Evolutionary conservation across 2,113 vertebrate species (phyloP), one percentile per base, ranked within the genome.

Genomic region (Tamias sibiricus): DNA sequence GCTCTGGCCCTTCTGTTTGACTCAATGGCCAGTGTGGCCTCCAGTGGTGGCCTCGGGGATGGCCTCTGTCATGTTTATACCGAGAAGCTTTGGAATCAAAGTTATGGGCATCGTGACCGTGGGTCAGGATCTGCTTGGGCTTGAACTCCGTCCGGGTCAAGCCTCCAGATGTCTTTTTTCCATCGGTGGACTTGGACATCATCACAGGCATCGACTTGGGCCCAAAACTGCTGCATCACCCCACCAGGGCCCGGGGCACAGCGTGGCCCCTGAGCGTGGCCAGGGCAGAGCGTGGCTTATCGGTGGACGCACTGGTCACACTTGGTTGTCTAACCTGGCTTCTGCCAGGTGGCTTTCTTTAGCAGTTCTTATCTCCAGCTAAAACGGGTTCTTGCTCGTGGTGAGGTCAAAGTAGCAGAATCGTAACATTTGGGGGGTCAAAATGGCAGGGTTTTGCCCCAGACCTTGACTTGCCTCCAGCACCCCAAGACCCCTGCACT

Each of bases 201-300:
- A 19, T 80, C 59, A 49, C 54, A 57, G 40, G 24, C 24, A 3
- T 57, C 3, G 0, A 14, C 52, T 14, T 4, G 26, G 8, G 64
- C 40, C 3, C 4, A 69, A 83, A 62, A 24, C 24, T 1, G 28
- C 44, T 16, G 30, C 32, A 8, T 19, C 30, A 4, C 42, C 11
- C 0, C 0, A 14, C 57, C 8, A 1, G 54, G 54, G 54, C 6
- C 20, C 26, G 13, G 59, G 32, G 44, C 8, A 10, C 1, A 0
- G 2, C 0, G 47, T 0, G 16, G 44, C 24, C 62, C 59, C 47
- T 4, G 75, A 30, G 30, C 0, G 0, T 22, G 12, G 8, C 14
- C 1, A 22, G 12, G 22, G 30, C 22, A 4, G n/a, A 54, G 6
- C 28, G 5, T 8, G 26, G 42, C 26, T 64, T 40, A 8, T 68